Base-by-base conservation (phyloP, 2,888 invertebrate species). In the Andrena minutula region DNA sequence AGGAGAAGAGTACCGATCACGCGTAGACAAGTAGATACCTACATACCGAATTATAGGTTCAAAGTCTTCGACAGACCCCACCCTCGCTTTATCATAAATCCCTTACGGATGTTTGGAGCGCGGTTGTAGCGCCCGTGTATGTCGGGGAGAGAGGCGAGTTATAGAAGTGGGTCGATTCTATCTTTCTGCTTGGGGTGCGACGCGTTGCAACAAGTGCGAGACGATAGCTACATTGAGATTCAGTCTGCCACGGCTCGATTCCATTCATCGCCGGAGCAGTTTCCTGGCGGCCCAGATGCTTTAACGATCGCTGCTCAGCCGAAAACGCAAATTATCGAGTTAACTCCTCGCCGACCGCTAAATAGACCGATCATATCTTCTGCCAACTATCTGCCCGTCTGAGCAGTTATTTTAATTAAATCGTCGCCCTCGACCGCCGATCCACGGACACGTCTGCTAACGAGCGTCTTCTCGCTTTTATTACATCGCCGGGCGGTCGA, bases 161-260 rank as follows among this genome's bases (percentile, higher is more conserved):
- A 88, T 88, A 88, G 88, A 88, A 88, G 88, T 87, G 87, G 88
- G 88, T 88, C 88, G 88, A 88, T 88, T 85, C 88, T 88, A 88
- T 88, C 88, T 88, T 88, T 88, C 88, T 88, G 84, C 78, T 81
- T 85, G 87, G 88, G 88, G 88, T 88, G 84, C 83, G 85, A 87
- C 85, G 88, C 86, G 83, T 86, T 84, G 88, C 88, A 88, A 88
- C 88, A 88, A 88, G 88, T 88, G 88, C 88, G 88, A 87, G 83
- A 86, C 88, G 88, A 86, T 85, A 75, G 84, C 82, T 86, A 84
- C 88, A 88, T 88, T 86, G 88, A 88, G 88, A 87, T 88, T 88
- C 88, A 81, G 88, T 88, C 87, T 87, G 88, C 75, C 75, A 84
- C 77, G 77, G 80, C 88, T 83, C 88, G 63, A 85, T 88, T 88